Base-by-base conservation (phyloP, 2,113 vertebrate species). In the Porphyrio hochstetteri region DNA sequence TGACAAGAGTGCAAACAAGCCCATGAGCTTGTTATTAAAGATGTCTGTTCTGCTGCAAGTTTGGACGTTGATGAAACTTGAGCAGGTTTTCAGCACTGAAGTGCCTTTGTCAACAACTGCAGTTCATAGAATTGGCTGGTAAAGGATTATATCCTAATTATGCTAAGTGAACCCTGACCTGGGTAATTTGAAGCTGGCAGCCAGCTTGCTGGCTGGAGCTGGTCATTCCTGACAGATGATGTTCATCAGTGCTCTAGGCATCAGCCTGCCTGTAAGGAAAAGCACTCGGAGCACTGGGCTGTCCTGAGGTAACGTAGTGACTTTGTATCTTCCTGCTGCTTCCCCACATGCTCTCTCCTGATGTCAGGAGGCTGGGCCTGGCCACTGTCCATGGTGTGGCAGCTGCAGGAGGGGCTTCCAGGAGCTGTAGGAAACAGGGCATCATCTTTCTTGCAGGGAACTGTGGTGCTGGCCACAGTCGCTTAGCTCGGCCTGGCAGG, bases 251-350 rank as follows among this genome's bases (percentile, higher is more conserved):
- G 46, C 23, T 33, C 23, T 29, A 12, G 28, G 4, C 5, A 13
- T 12, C 64, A 72, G 24, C n/a, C 44, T 60, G 36, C 16, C 29
- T 16, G 21, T 29, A 67, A 24, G 0, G 0, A 56, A 71, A 53
- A 48, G 63, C 8, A 42, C 44, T 9, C 5, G 20, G 38, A 82
- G 27, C 0, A 0, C 16, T 46, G 9, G 12, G 42, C 33, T 25
- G 31, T 76, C 38, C 8, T 31, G 35, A 29, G 50, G 28, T 76
- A 46, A 38, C 0, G 0, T 1, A 38, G 61, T 24, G 7, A 8
- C 15, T 40, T 71, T 1, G 2, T n/a, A 15, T 84, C 74, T 82
- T 52, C 38, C 12, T 71, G 25, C n/a, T 81, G 70, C 70, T 69
- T 67, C 40, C 36, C 27, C 24, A 44, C 18, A 28, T 0, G 0